Percentiles rank a stretch among this genome's conserved stretches.
Conservation (phyloP, 2,797 vertebrate genomes). For the Decapterus maruadsi region DNA sequence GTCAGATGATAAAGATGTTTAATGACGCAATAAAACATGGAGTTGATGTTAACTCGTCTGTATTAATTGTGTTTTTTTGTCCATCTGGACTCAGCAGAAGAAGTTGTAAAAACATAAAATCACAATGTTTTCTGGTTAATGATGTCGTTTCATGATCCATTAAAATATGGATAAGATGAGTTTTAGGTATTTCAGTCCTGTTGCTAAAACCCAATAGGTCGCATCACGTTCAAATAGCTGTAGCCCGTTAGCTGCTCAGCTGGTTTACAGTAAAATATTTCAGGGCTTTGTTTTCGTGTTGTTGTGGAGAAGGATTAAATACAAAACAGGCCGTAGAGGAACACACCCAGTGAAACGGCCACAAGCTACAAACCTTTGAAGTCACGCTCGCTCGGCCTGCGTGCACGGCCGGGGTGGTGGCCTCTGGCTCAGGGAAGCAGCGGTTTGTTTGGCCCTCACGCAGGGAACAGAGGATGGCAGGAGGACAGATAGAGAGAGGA, state of each 20-base stretch:
- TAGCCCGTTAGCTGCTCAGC: conserved; percentile 5
- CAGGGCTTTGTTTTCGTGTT: not conserved
- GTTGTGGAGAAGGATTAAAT: not conserved
- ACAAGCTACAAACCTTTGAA: conserved; percentile 39
- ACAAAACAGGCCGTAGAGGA: conserved; percentile 19
- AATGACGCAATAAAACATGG: not conserved
- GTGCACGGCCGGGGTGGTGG: conserved; percentile 29
- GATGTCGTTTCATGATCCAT: not conserved
- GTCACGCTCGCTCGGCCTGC: conserved; percentile 38
- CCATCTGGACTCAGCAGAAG: not conserved
- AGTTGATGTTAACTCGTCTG: not conserved
- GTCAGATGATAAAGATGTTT: not conserved
- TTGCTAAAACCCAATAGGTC: not conserved
- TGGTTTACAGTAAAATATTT: conserved; percentile 6
- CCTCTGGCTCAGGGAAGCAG: conserved; percentile 22
- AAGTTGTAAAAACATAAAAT: not conserved
- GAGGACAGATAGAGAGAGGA: conserved; percentile 9
- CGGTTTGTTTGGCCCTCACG: conserved; percentile 41
- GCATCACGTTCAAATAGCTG: not conserved
- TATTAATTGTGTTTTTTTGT: not conserved
- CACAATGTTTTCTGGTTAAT: not conserved
- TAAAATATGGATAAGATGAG: not conserved
- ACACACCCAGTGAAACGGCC: conserved; percentile 25
- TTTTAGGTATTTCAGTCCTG: not conserved
- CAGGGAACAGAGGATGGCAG: conserved; percentile 43